These are phyloP conservation scores for Corythornis cristatus DNA, from an alignment of 2,113 vertebrate species.

Conservation along the genomic window DNA sequence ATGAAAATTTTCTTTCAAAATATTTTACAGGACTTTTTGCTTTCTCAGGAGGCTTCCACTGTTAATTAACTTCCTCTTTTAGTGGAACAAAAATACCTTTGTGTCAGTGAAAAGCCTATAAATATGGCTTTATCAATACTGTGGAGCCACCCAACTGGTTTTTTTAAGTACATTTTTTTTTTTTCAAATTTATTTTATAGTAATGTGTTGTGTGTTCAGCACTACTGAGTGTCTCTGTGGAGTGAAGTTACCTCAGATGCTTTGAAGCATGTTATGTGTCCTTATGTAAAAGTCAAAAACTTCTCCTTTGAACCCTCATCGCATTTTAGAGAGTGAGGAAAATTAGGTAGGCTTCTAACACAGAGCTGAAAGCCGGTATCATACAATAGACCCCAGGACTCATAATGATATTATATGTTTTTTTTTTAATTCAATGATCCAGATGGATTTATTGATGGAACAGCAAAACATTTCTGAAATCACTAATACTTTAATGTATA, in stretches of 20 bases:
- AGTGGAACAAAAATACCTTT: background rate
- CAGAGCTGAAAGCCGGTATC: background rate
- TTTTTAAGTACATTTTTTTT: background rate
- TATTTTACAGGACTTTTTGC: background rate
- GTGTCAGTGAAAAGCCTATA: background rate
- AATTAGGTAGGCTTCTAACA: slow-evolving; percentile 1
- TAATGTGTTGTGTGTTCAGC: background rate
- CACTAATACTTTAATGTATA: slow-evolving; percentile 42
- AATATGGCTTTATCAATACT: background rate
- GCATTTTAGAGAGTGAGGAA: background rate
- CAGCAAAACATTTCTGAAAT: slow-evolving; percentile 41
- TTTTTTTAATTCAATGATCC: background rate
- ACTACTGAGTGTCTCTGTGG: background rate
- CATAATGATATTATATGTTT: background rate
- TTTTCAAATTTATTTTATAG: background rate
- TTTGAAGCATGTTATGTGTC: background rate
- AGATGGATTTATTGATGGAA: slow-evolving; percentile 16
- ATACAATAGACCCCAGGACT: background rate
- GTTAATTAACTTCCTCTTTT: background rate
- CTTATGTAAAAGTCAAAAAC: background rate
- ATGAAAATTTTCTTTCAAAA: background rate
- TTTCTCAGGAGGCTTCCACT: background rate
- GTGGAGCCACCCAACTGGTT: background rate
- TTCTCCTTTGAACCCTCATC: slow-evolving; percentile 13
- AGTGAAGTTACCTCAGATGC: background rate